Conservation (phyloP, 2,888 invertebrate species). For the Helleia helle region DNA sequence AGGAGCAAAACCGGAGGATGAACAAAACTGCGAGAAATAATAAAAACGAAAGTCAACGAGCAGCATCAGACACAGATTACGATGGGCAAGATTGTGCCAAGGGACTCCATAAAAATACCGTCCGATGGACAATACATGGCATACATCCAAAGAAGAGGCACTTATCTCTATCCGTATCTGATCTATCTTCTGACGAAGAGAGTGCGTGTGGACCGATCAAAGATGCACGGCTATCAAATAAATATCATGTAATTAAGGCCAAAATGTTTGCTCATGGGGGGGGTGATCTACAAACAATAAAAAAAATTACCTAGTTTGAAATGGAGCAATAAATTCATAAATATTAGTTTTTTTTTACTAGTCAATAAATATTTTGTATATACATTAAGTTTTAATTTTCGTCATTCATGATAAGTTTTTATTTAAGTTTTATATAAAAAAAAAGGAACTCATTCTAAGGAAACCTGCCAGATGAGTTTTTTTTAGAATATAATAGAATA, state of each 20-base stretch:
- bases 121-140: slow-evolving; percentile 54
- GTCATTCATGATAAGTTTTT: too few relatives aligned
- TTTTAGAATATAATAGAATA: too few relatives aligned
- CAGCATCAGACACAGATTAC: slow-evolving; percentile 61
- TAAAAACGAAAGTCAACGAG: slow-evolving; percentile 46
- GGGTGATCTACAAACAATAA: slow-evolving; percentile 56
- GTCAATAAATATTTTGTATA: too few relatives aligned
- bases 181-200: slow-evolving; percentile 58
- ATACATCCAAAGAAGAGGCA: slow-evolving; percentile 58
- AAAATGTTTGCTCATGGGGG: slow-evolving; percentile 61
- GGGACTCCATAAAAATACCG: slow-evolving; percentile 43
- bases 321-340: too few relatives aligned
- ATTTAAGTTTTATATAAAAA: too few relatives aligned
- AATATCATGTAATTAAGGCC: slow-evolving; percentile 39
- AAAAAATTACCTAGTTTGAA: slow-evolving; percentile 51
- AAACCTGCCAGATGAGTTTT: too few relatives aligned
- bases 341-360: too few relatives aligned
- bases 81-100: slow-evolving; percentile 39
- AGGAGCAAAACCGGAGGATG: slow-evolving; percentile 47
- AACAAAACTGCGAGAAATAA: slow-evolving; percentile 38
- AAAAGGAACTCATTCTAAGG: too few relatives aligned
- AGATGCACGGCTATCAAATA: slow-evolving; percentile 46
- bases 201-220: slow-evolving; percentile 40
- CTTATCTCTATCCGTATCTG: slow-evolving; percentile 50
- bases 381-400: too few relatives aligned